Evolutionary conservation across 1,140 invertebrate genomes (phyloP).

Genomic region (Brachionus rotundiformis): DNA sequence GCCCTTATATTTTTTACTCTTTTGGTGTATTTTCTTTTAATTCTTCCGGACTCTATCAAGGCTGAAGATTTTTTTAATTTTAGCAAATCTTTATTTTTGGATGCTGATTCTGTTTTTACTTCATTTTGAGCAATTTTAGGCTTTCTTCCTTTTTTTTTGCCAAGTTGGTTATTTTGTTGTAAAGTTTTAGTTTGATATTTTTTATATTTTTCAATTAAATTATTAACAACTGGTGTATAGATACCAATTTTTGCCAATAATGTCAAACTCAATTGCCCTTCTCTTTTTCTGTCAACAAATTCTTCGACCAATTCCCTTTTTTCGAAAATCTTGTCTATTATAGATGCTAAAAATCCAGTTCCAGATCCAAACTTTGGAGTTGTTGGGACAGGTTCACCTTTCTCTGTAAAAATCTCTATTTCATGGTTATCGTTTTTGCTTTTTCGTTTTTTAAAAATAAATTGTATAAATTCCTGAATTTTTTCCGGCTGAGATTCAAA

Average conservation of each 20-base stretch:
- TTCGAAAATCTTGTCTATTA: constrained; percentile 37
- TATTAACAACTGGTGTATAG: constrained; percentile 33
- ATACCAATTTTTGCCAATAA: constrained; percentile 45
- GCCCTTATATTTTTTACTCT: neutral
- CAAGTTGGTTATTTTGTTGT: neutral
- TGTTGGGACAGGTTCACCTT: constrained; percentile 13
- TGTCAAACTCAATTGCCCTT: constrained; percentile 29
- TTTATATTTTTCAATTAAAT: constrained; percentile 30
- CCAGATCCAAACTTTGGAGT: constrained; percentile 34
- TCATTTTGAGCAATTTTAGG: neutral
- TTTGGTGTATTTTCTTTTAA: constrained; percentile 21
- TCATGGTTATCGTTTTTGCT: neutral
- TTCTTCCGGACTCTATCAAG: neutral
- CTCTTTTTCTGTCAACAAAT: constrained; percentile 37
- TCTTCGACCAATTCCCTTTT: constrained; percentile 36
- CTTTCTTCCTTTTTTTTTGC: neutral
- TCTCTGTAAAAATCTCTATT: neutral
- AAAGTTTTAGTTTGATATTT: constrained; percentile 2
- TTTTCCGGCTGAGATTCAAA: constrained; percentile 34
- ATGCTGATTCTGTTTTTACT: neutral
- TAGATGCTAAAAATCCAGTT: neutral
- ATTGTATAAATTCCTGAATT: constrained; percentile 46
- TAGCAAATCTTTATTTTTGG: neutral
- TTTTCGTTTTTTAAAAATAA: constrained; percentile 31
- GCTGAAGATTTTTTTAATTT: neutral